Evolutionary conservation across 2,797 vertebrate species (phyloP).

Genomic region (Sebastes paucispinis): DNA sequence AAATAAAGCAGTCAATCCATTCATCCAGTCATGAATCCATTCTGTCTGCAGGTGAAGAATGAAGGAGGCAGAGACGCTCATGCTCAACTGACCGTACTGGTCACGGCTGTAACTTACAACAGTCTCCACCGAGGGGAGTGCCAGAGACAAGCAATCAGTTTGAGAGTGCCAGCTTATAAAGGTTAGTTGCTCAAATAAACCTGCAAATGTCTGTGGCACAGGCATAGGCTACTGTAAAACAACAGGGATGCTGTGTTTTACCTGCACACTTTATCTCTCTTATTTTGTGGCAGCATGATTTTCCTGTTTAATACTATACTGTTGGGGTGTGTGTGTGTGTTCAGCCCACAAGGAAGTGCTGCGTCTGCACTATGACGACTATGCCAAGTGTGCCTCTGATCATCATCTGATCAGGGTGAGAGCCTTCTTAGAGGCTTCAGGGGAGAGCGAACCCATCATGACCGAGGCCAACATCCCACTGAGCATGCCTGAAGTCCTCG

Average conservation of each 20-base stretch:
- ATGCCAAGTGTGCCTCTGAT: conserved; percentile 74
- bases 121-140: conserved; percentile 75
- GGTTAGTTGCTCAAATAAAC: conserved; percentile 52
- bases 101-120: conserved; percentile 76
- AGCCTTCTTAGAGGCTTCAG: conserved; percentile 61
- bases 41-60: conserved; percentile 71
- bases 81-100: conserved; percentile 71
- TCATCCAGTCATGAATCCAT: neutral
- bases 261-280: neutral
- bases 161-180: conserved; percentile 68
- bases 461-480: conserved; percentile 74
- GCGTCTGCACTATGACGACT: conserved; percentile 78
- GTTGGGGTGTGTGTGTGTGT: conserved; percentile 16
- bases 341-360: conserved; percentile 81
- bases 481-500: conserved; percentile 68
- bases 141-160: conserved; percentile 49
- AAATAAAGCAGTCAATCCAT: neutral
- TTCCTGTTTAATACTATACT: neutral
- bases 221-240: neutral
- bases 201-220: neutral
- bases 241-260: neutral
- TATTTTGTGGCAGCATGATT: neutral
- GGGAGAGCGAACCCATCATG: conserved; percentile 64
- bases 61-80: conserved; percentile 48
- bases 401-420: conserved; percentile 79